A percentile compares a stretch with the other conserved stretches of the same genome.
These are phyloP conservation scores for Tragulus kanchil DNA, from an alignment of 2,113 vertebrate species.

Conservation along the genomic window DNA sequence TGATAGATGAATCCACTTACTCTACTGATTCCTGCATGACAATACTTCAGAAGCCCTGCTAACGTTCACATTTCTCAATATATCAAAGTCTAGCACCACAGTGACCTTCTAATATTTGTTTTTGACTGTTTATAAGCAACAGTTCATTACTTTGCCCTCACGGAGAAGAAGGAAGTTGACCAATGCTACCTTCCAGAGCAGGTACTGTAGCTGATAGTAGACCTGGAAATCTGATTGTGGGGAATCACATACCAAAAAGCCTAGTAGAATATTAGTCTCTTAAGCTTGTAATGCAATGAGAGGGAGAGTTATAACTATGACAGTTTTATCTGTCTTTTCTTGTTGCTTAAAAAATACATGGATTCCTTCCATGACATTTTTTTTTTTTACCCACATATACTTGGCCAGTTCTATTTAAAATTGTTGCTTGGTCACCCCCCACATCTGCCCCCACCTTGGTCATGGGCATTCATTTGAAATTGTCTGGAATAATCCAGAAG, in stretches of 20 bases:
- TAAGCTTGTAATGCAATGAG: accelerated
- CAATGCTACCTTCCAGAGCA: background rate
- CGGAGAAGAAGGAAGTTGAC: background rate
- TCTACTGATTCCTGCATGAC: conserved; percentile 48
- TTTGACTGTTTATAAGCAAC: conserved; percentile 77
- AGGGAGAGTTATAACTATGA: background rate
- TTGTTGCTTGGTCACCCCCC: background rate
- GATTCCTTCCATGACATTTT: background rate
- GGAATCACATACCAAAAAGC: background rate
- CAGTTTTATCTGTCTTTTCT: background rate
- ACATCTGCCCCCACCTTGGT: background rate
- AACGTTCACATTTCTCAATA: conserved; percentile 81
- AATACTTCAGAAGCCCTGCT: conserved; percentile 70
- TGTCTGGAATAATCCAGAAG: background rate
- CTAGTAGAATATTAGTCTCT: background rate
- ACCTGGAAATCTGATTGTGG: background rate
- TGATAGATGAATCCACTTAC: conserved; percentile 83
- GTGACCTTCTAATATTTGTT: conserved; percentile 82
- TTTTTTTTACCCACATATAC: background rate
- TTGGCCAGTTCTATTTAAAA: background rate
- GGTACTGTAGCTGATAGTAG: background rate
- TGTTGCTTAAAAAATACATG: background rate
- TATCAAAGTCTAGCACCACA: conserved; percentile 76
- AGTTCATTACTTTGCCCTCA: conserved; percentile 74
- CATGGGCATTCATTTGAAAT: background rate